Evolutionary conservation across 2,797 vertebrate species (phyloP).

Genomic region (Knipowitschia caucasica): DNA sequence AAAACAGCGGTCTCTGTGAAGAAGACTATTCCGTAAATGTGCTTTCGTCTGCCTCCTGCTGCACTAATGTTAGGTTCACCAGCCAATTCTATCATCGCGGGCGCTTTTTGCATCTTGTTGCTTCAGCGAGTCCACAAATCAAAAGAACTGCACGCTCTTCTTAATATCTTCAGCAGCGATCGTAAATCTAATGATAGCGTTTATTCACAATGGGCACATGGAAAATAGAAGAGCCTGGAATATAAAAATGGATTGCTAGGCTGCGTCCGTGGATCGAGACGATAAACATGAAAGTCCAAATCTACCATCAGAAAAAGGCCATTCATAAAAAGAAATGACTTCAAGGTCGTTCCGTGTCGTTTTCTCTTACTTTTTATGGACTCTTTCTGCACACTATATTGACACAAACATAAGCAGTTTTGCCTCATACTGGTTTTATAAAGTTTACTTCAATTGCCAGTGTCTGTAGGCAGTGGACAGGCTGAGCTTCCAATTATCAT

Average conservation of each 20-base stretch:
- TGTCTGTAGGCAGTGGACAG: too few species aligned
- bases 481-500: too few species aligned
- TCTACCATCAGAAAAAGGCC: constrained; percentile 22
- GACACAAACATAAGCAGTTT: too few species aligned
- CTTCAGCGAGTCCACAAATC: constrained; percentile 13
- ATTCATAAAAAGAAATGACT: constrained; percentile 1
- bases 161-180: constrained; percentile 2
- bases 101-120: constrained; percentile 30
- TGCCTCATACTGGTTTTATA: too few species aligned
- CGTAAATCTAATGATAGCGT: constrained; percentile 23
- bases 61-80: constrained; percentile 51
- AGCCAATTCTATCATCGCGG: constrained; percentile 30
- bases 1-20: constrained; percentile 48
- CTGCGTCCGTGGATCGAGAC: constrained; percentile 20
- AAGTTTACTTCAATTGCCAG: too few species aligned
- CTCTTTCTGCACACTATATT: not conserved
- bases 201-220: constrained; percentile 10
- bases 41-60: constrained; percentile 43
- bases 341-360: not conserved
- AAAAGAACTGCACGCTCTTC: constrained; percentile 19
- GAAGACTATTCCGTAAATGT: constrained; percentile 66
- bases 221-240: constrained; percentile 28
- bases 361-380: not conserved
- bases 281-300: constrained; percentile 26
- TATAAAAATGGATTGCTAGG: constrained; percentile 23